These are phyloP conservation scores for Trichopria drosophilae DNA, from an alignment of 2,888 invertebrate genomes.

Conservation along the genomic window DNA sequence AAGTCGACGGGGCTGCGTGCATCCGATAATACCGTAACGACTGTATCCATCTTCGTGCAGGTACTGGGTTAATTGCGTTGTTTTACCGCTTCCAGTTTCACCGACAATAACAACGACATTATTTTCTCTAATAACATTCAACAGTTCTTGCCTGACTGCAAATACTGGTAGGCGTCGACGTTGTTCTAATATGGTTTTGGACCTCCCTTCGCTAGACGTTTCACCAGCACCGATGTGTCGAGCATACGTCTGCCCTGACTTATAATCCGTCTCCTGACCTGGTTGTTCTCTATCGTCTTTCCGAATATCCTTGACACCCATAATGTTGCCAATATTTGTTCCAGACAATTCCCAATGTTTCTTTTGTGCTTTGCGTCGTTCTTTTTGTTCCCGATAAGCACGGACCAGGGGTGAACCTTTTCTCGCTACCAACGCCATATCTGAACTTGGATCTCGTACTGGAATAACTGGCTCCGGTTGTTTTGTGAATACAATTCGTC, in stretches of 20 bases:
- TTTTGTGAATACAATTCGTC: constrained; percentile 95
- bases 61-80: constrained; percentile 96
- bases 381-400: constrained; percentile 92
- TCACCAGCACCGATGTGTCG: constrained; percentile 82
- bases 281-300: constrained; percentile 69
- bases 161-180: constrained; percentile 92
- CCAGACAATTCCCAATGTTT: constrained; percentile 99
- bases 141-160: constrained; percentile 88
- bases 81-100: constrained; percentile 96
- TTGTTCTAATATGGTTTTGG: constrained; percentile 83
- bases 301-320: constrained; percentile 76
- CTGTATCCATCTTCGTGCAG: constrained; percentile 97
- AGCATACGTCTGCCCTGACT: constrained; percentile 94
- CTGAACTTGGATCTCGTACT: constrained; percentile 92
- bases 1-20: constrained; percentile 93
- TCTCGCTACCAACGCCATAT: constrained; percentile 94
- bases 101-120: constrained; percentile 93
- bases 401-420: constrained; percentile 92
- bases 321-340: constrained; percentile 92
- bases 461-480: constrained; percentile 99
- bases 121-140: constrained; percentile 91
- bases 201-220: constrained; percentile 67
- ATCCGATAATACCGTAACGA: constrained; percentile 90
- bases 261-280: constrained; percentile 70
- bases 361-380: constrained; percentile 93